Percentiles rank a stretch among this genome's conserved stretches.
Conservation (phyloP, 2,113 vertebrate genomes). For the Spilogale gracilis region DNA sequence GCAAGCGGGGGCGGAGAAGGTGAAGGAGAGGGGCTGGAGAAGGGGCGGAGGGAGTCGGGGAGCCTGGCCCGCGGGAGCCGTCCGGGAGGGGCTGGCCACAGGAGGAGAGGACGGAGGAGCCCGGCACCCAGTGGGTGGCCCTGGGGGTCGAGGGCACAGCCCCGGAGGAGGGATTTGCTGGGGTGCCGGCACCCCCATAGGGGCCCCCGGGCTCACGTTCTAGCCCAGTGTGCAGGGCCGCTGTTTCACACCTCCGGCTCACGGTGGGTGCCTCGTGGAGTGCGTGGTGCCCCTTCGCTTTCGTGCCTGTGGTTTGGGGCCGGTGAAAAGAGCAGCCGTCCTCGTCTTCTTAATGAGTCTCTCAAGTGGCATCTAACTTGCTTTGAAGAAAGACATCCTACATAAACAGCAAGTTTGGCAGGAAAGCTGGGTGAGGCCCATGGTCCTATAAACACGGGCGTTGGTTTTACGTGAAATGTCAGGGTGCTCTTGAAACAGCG, state of each 20-base stretch:
- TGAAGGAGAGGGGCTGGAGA: not conserved
- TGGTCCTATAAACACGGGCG: slow-evolving; percentile 76
- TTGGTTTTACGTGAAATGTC: slow-evolving; percentile 88
- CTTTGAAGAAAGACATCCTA: slow-evolving; percentile 76
- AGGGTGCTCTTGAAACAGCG: slow-evolving; percentile 88
- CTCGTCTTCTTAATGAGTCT: slow-evolving; percentile 66
- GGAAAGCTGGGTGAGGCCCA: slow-evolving; percentile 83
- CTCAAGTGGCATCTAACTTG: slow-evolving; percentile 66
- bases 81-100: not conserved
- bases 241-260: not conserved
- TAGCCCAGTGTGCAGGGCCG: not conserved
- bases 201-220: too few species aligned
- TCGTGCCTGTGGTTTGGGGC: not conserved
- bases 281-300: not conserved
- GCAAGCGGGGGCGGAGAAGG: not conserved
- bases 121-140: accelerated
- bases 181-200: not conserved
- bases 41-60: not conserved
- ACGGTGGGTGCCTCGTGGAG: not conserved
- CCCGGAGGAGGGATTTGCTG: accelerated
- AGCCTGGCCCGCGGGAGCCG: not conserved
- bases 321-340: slow-evolving; percentile 67
- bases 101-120: accelerated
- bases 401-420: slow-evolving; percentile 77
- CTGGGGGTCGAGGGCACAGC: accelerated